Percentiles rank a stretch among this genome's conserved stretches.
These are phyloP conservation scores for Apomyelois bistriatella DNA, from an alignment of 2,888 invertebrate genomes.

Conservation along the genomic window DNA sequence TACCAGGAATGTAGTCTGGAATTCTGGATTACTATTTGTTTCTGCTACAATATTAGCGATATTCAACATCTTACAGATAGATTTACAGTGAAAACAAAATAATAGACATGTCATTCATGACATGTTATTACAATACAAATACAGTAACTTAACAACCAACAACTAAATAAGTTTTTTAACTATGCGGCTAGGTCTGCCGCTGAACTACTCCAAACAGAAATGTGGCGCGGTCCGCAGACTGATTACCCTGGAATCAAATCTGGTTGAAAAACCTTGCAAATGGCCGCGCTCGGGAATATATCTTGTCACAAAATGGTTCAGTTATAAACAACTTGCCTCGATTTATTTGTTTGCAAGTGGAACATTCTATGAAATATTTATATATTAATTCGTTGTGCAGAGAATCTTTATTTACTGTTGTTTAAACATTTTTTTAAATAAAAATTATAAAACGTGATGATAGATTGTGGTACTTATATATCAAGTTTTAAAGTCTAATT, in stretches of 20 bases:
- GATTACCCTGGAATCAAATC: conserved; percentile 41
- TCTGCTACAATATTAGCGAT: too few species aligned
- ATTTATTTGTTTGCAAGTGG: conserved; percentile 7
- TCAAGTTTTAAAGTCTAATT: too few species aligned
- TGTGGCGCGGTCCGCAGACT: conserved; percentile 38
- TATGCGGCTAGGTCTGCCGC: conserved; percentile 32
- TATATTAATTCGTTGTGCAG: neutral
- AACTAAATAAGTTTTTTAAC: conserved; percentile 25
- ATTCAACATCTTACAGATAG: too few species aligned
- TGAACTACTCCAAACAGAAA: conserved; percentile 33
- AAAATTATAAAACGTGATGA: too few species aligned
- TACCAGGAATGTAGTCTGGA: too few species aligned
- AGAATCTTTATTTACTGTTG: neutral
- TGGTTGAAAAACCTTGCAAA: conserved; percentile 25
- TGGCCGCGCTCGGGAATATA: conserved; percentile 6
- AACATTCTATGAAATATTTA: neutral
- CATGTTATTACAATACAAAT: too few species aligned
- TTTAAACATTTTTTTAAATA: neutral
- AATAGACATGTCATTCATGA: too few species aligned
- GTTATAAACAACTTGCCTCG: conserved; percentile 5
- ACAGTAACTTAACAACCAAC: neutral
- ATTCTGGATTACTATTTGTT: too few species aligned
- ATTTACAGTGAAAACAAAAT: too few species aligned
- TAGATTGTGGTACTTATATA: too few species aligned
- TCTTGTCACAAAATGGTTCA: conserved; percentile 6